A percentile compares a stretch with the other conserved stretches of the same genome.
phyloP scores from a whole-genome alignment of 2,888 invertebrate species.

The Lacanobia wlatinum region DNA sequence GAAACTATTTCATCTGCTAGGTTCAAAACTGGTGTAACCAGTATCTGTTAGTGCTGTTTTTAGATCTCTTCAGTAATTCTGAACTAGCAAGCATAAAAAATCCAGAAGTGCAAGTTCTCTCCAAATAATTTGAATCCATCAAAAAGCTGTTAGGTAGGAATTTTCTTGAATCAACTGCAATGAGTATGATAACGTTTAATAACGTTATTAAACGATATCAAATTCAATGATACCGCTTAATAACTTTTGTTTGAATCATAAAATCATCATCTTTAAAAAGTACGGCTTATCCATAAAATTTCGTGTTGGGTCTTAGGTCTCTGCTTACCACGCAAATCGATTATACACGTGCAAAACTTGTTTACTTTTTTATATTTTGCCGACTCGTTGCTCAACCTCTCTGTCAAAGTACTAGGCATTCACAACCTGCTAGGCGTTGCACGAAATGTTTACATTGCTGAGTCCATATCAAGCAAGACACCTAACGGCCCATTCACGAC shows the following conservation, averaged over 20 bases:
- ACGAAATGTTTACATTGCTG: constrained; percentile 79
- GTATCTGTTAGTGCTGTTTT: neutral
- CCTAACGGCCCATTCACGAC: too few relatives aligned
- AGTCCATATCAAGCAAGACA: constrained; percentile 77
- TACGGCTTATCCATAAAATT: neutral
- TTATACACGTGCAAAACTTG: constrained; percentile 6
- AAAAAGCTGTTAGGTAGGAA: neutral
- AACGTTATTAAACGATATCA: too few relatives aligned
- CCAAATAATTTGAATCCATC: neutral
- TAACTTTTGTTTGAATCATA: too few relatives aligned
- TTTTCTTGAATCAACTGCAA: neutral
- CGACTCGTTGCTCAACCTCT: constrained; percentile 33
- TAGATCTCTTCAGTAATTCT: neutral
- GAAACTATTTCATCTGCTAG: constrained; percentile 10
- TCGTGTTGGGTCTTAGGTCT: neutral
- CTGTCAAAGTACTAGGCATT: constrained; percentile 68
- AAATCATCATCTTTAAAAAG: too few relatives aligned
- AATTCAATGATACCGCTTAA: too few relatives aligned
- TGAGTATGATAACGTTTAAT: too few relatives aligned
- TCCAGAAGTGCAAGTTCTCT: too few relatives aligned
- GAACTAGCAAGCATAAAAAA: neutral
- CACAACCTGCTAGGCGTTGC: constrained; percentile 74
- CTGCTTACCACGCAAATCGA: constrained; percentile 25
- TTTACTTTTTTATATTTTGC: constrained; percentile 40
- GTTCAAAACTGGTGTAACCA: neutral